phyloP scores from a whole-genome alignment of 2,113 vertebrate genomes.

The Furnarius figulus region DNA sequence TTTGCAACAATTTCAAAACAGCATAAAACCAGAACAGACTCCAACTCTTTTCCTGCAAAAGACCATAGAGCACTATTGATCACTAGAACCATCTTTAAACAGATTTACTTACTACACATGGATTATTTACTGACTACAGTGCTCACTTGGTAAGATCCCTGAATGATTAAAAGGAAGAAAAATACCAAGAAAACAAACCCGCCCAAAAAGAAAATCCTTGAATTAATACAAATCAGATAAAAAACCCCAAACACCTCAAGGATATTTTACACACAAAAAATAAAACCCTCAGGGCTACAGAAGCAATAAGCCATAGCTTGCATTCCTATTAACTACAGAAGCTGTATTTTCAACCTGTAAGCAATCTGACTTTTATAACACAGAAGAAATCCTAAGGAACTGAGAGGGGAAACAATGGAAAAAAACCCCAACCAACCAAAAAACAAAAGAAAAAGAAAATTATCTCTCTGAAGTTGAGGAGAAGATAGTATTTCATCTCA shows the following conservation, averaged over 20 bases:
- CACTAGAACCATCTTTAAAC: background rate
- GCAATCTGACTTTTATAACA: background rate
- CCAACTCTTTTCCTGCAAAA: background rate
- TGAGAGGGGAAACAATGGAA: background rate
- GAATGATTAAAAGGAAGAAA: background rate
- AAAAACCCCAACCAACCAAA: too few species aligned
- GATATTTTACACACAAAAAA: background rate
- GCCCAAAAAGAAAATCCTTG: background rate
- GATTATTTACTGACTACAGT: background rate
- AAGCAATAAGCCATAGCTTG: background rate
- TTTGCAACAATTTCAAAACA: background rate
- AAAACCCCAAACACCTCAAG: background rate
- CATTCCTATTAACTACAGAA: background rate
- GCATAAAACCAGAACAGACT: background rate
- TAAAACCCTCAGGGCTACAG: background rate
- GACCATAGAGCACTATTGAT: background rate
- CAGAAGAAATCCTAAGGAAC: background rate
- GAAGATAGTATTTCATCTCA: background rate
- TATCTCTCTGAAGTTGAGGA: background rate
- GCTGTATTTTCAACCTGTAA: background rate
- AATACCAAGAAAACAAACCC: background rate
- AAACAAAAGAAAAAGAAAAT: background rate
- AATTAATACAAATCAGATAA: background rate
- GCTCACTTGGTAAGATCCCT: background rate
- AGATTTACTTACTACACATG: conserved; percentile 2